Conservation (phyloP, 2,888 invertebrate genomes). For the Carcina quercana region DNA sequence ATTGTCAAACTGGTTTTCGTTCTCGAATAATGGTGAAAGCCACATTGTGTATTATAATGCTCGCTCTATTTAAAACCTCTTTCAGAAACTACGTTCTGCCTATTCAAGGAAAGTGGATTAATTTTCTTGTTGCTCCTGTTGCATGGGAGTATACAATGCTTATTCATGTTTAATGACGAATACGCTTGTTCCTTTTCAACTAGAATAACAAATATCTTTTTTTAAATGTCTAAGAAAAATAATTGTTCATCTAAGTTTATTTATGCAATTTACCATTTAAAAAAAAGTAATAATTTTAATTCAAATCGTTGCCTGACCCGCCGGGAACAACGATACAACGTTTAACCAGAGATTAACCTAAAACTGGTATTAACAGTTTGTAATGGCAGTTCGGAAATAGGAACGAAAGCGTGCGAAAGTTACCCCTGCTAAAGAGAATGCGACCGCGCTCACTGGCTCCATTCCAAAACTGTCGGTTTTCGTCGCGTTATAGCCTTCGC, state of each 20-base stretch:
- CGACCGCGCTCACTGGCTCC: constrained; percentile 35
- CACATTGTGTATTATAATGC: constrained; percentile 44
- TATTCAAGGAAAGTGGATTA: constrained; percentile 5
- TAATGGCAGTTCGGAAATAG: constrained; percentile 1
- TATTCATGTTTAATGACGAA: neutral
- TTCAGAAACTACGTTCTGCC: constrained; percentile 5
- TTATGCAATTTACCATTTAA: too few relatives aligned
- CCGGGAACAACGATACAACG: too few relatives aligned
- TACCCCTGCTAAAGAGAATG: constrained; percentile 31
- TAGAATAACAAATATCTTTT: too few relatives aligned
- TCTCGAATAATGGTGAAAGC: constrained; percentile 55
- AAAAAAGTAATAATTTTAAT: too few relatives aligned
- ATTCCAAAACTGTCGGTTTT: constrained; percentile 39
- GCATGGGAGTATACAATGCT: neutral
- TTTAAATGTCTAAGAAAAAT: too few relatives aligned
- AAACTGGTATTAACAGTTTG: neutral
- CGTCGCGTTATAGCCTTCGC: constrained; percentile 36
- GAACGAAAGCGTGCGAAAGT: constrained; percentile 28
- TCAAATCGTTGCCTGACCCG: too few relatives aligned
- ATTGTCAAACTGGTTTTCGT: constrained; percentile 63
- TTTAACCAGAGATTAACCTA: too few relatives aligned
- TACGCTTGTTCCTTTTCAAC: too few relatives aligned
- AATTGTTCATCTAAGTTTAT: too few relatives aligned
- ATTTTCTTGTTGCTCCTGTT: neutral
- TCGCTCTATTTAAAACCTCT: constrained; percentile 10